phyloP scores from a whole-genome alignment of 2,888 invertebrate genomes.

The Epinotia brunnichana region DNA sequence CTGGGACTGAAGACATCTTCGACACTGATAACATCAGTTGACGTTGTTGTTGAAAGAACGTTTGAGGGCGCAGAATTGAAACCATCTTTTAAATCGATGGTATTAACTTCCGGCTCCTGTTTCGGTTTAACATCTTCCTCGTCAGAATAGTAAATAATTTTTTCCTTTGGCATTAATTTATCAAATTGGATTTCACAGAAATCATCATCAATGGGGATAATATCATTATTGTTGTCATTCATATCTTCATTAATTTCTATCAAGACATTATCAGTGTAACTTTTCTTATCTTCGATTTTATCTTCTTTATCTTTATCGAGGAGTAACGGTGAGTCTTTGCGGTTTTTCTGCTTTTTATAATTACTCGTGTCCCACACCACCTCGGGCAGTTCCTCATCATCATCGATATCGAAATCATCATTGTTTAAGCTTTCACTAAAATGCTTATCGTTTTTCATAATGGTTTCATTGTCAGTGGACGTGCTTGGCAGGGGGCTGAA shows the following conservation, averaged over 20 bases:
- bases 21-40: conserved; percentile 13
- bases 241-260: conserved; percentile 15
- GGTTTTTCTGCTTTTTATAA: conserved; percentile 2
- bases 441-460: conserved; percentile 59
- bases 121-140: neutral
- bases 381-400: conserved; percentile 52
- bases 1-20: neutral
- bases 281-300: neutral
- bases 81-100: neutral
- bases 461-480: conserved; percentile 57
- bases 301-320: neutral
- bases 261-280: neutral
- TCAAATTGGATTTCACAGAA: conserved; percentile 21
- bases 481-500: conserved; percentile 66
- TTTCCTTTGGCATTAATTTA: conserved; percentile 15
- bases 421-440: conserved; percentile 56
- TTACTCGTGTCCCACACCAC: conserved; percentile 49
- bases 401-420: conserved; percentile 39
- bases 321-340: neutral
- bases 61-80: neutral
- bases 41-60: neutral
- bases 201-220: neutral
- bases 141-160: neutral
- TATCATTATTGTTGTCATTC: conserved; percentile 14
- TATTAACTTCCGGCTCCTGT: neutral